Conservation (phyloP, 1,140 invertebrate genomes). For the Leptopilina clavipes region DNA sequence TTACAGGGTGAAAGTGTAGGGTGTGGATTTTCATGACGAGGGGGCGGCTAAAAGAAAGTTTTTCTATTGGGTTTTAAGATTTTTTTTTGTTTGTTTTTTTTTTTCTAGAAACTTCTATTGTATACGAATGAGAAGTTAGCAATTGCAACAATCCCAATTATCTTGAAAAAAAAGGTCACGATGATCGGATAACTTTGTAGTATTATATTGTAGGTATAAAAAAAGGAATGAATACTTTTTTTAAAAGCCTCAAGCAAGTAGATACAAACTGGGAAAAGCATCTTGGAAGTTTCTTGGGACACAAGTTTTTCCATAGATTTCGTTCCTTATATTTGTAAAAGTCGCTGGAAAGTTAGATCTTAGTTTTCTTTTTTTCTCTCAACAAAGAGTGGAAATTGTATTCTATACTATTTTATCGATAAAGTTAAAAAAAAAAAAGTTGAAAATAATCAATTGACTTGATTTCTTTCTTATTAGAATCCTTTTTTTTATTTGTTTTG, state of each 20-base stretch:
- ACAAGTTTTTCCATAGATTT: slow-evolving; percentile 4
- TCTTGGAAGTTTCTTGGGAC: background rate
- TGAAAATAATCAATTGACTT: background rate
- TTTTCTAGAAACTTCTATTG: background rate
- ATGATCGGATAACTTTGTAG: background rate
- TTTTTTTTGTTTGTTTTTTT: too few species aligned
- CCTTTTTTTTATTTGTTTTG: too few species aligned
- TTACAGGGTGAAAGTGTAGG: background rate
- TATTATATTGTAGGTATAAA: background rate
- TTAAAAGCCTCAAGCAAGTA: background rate
- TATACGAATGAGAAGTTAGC: background rate
- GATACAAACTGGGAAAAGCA: background rate
- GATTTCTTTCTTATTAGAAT: too few species aligned
- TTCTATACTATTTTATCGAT: background rate
- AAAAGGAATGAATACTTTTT: background rate
- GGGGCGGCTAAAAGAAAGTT: background rate
- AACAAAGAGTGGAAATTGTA: background rate
- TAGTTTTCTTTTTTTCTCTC: background rate
- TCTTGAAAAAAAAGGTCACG: background rate
- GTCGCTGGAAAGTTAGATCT: background rate
- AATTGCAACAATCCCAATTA: slow-evolving; percentile 2
- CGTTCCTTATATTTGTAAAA: slow-evolving; percentile 2
- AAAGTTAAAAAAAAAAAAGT: too few species aligned
- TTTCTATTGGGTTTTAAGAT: background rate
- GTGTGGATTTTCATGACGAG: background rate